These are phyloP conservation scores for Calypte anna DNA, from an alignment of 2,113 vertebrate species.

Conservation along the genomic window DNA sequence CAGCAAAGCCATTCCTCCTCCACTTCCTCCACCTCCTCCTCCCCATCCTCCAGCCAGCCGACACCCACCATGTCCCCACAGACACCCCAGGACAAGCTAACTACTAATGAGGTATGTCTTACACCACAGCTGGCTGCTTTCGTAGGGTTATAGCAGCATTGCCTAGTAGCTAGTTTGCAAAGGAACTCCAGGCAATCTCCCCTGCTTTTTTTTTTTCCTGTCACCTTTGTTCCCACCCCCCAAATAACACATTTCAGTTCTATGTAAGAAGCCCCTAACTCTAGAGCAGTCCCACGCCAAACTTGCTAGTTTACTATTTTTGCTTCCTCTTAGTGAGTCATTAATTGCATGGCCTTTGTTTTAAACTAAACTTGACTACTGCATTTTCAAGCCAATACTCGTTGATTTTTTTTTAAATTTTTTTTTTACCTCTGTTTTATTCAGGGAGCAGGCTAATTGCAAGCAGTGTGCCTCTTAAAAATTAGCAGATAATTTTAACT, in stretches of 20 bases:
- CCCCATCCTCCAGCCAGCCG: conserved; percentile 94
- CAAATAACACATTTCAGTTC: conserved; percentile 80
- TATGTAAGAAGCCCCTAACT: conserved; percentile 75
- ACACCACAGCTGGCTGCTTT: conserved; percentile 84
- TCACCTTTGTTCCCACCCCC: conserved; percentile 65
- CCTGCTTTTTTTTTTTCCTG: conserved; percentile 66
- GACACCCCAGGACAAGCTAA: conserved; percentile 95
- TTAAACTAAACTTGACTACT: conserved; percentile 71
- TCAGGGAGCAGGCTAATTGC: conserved; percentile 35
- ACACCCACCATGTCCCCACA: conserved; percentile 98
- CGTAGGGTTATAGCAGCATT: conserved; percentile 77
- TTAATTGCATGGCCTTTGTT: conserved; percentile 80
- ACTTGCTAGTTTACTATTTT: conserved; percentile 76
- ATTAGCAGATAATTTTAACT: conserved; percentile 25
- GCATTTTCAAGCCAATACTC: conserved; percentile 63
- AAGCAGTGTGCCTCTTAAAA: conserved; percentile 54
- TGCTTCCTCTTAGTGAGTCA: conserved; percentile 72
- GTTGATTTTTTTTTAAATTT: not conserved
- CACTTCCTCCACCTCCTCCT: conserved; percentile 89
- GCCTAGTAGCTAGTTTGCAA: conserved; percentile 78
- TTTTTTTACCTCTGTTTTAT: not conserved
- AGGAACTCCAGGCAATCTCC: conserved; percentile 69
- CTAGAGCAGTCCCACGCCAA: conserved; percentile 64
- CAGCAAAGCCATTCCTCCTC: conserved; percentile 99
- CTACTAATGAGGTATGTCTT: conserved; percentile 96